phyloP scores from a whole-genome alignment of 2,113 vertebrate genomes.

The Actenoides hombroni region DNA sequence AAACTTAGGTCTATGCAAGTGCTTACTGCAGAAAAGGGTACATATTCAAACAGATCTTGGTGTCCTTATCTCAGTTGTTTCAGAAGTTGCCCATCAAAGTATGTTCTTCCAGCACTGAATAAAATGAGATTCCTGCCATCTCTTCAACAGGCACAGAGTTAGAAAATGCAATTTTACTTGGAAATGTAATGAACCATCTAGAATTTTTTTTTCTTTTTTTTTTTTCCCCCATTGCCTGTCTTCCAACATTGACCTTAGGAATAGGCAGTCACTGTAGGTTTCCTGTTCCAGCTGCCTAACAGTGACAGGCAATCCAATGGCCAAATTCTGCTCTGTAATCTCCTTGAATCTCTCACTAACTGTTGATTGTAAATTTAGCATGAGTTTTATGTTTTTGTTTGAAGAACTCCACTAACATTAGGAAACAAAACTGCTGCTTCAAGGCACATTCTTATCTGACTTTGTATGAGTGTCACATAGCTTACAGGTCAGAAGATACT shows the following conservation, averaged over 20 bases:
- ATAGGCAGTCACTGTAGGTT: not conserved
- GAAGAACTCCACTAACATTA: not conserved
- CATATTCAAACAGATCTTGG: not conserved
- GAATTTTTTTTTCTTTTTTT: not conserved
- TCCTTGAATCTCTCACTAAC: not conserved
- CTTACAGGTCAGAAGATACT: not conserved
- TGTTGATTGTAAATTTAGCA: not conserved
- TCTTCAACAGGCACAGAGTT: not conserved
- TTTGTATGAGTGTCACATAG: not conserved
- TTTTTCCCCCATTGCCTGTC: not conserved
- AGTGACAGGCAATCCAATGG: not conserved
- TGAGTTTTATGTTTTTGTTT: not conserved
- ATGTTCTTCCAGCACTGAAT: not conserved
- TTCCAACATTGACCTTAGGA: not conserved
- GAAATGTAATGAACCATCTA: not conserved
- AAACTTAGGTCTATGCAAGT: not conserved
- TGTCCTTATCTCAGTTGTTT: not conserved
- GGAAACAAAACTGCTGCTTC: not conserved
- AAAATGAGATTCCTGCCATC: not conserved
- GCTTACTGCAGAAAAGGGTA: not conserved
- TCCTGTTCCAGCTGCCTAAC: not conserved
- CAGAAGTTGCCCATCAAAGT: not conserved
- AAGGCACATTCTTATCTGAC: not conserved
- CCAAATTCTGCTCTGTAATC: not conserved
- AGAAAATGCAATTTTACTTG: not conserved